Base-by-base conservation (phyloP, 2,888 invertebrate genomes). In the Archips xylosteana region DNA sequence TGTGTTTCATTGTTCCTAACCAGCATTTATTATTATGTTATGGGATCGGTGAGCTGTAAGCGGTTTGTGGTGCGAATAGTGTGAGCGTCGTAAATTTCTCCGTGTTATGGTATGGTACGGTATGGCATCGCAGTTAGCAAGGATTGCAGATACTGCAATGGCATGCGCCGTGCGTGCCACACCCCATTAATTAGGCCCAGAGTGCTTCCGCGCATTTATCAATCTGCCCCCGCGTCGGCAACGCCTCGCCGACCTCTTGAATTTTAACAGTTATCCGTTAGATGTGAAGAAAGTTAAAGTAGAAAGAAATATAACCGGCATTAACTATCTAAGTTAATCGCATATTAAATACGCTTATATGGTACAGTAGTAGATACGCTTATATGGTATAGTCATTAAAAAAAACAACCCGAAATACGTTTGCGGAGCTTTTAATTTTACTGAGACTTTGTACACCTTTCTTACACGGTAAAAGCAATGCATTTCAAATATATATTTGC, bases 161-260 rank as follows among this genome's bases (percentile, higher is more conserved):
- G 88, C 85, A 86, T 86, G 85, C 89, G 85, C 87, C 79, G 87
- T 91, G 92, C 92, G 92, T 91, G 92, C 92, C 91, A 90, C 92
- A 91, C 92, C 92, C 92, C 90, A 92, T 93, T 93, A 92, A 93
- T 92, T 93, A 92, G 90, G 83, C 84, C 89, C 85, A 88, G 91
- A 94, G 93, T 93, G 93, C 92, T 93, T 94, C 92, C 92, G 92
- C 89, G 89, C 91, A 92, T 94, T 92, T 93, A 93, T 93, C 94
- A 94, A 92, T 92, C 92, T 87, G 86, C 88, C 85, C 87, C 80
- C 75, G 75, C 78, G 78, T 77, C 77, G 81, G 85, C 82, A 83
- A 83, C 85, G 82, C 84, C 85, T 85, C 83, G 82, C 80, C 79
- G 77, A 79, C 76, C 77, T 75, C 74, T 70, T 76, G 51, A 70